These are phyloP conservation scores for Thamnaconus septentrionalis DNA, from an alignment of 2,113 vertebrate genomes.

Conservation along the genomic window DNA sequence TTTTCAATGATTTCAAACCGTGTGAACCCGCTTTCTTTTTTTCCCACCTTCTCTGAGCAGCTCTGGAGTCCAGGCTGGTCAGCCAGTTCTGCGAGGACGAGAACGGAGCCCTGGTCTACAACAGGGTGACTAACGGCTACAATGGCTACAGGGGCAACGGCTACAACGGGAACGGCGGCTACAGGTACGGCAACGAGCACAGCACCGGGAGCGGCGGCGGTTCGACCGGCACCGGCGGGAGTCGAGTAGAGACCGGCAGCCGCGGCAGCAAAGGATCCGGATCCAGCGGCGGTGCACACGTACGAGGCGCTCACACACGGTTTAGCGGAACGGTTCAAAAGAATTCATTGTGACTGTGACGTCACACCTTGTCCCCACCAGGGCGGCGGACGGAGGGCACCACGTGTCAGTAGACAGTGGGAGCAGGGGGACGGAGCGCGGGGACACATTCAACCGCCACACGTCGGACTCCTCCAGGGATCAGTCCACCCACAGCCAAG, in stretches of 20 bases:
- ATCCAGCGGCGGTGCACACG: slow-evolving; percentile 18
- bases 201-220: too few relatives aligned
- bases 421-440: slow-evolving; percentile 56
- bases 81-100: slow-evolving; percentile 89
- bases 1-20: neutral
- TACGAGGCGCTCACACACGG: slow-evolving; percentile 9
- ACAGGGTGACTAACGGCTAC: slow-evolving; percentile 74
- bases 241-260: neutral
- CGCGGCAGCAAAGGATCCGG: slow-evolving; percentile 36
- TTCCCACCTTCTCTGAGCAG: slow-evolving; percentile 54
- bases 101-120: slow-evolving; percentile 79
- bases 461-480: slow-evolving; percentile 25
- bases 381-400: slow-evolving; percentile 34
- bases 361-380: slow-evolving; percentile 10
- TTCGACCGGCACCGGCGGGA: neutral
- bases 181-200: slow-evolving; percentile 29
- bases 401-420: slow-evolving; percentile 8
- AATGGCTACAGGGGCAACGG: slow-evolving; percentile 52
- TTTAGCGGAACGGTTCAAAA: too few relatives aligned
- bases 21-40: neutral
- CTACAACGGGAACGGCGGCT: slow-evolving; percentile 44
- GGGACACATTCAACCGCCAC: slow-evolving; percentile 57
- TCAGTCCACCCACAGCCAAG: slow-evolving; percentile 24
- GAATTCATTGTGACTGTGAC: neutral
- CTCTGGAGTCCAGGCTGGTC: slow-evolving; percentile 86